Evolutionary conservation across 2,888 invertebrate genomes (phyloP).

Genomic region (Thecophora atra): DNA sequence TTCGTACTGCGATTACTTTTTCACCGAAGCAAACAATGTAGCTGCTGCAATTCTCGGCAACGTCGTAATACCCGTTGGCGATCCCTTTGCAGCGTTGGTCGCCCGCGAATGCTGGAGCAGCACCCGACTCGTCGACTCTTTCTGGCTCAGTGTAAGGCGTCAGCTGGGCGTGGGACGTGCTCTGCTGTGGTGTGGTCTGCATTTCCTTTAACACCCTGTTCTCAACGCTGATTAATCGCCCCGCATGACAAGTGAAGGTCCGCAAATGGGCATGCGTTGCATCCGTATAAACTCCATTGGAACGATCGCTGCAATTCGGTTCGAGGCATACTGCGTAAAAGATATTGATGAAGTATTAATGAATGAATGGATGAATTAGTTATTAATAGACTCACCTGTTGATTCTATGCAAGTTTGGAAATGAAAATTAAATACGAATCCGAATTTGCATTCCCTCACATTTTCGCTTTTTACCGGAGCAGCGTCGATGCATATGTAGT

Average conservation of each 20-base stretch:
- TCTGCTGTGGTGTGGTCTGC: slow-evolving; percentile 69
- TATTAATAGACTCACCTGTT: slow-evolving; percentile 54
- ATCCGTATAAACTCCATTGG: slow-evolving; percentile 71
- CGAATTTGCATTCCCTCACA: slow-evolving; percentile 68
- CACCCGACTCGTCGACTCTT: too few relatives aligned
- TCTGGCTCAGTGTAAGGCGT: slow-evolving; percentile 68
- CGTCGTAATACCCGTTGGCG: slow-evolving; percentile 55
- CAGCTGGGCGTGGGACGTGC: slow-evolving; percentile 63
- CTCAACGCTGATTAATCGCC: slow-evolving; percentile 67
- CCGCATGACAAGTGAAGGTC: slow-evolving; percentile 68
- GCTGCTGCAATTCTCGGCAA: slow-evolving; percentile 52
- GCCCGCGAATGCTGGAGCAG: slow-evolving; percentile 49
- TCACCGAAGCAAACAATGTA: slow-evolving; percentile 56
- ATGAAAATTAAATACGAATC: slow-evolving; percentile 70
- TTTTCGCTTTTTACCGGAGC: slow-evolving; percentile 52
- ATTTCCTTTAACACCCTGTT: slow-evolving; percentile 67
- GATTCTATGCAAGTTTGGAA: slow-evolving; percentile 69
- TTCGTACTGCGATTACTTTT: slow-evolving; percentile 53
- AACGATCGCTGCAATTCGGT: slow-evolving; percentile 66
- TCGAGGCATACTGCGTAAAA: slow-evolving; percentile 69
- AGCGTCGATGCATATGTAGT: slow-evolving; percentile 68
- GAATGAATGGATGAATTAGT: background rate
- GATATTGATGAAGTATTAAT: background rate
- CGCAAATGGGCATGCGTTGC: slow-evolving; percentile 70
- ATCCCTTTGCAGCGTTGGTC: slow-evolving; percentile 53